Base-by-base conservation (phyloP, 2,797 vertebrate species). In the Dromococcyx pavoninus region DNA sequence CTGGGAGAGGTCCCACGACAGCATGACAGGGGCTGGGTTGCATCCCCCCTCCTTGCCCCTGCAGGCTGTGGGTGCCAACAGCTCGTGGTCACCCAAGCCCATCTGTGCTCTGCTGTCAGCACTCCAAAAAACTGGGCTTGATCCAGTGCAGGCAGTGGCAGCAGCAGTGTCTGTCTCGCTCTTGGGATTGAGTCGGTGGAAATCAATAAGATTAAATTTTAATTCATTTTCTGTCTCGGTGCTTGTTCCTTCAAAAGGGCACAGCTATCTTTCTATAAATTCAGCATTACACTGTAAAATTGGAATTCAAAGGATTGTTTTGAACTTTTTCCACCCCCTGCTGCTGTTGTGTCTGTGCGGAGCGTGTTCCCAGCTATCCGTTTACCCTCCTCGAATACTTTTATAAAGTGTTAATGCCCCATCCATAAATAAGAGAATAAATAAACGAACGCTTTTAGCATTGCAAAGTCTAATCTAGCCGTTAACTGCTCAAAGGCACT, bases 131-230 rank as follows among this genome's bases (percentile, higher is more conserved):
- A 80, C 44, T 3, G 60, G 4, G 10, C 53, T 91, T 95, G 95
- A 95, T 94, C 96, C 75, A 15, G 62, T 5, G 58, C 88, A 81
- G 95, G 78, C 89, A 4, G 86, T 9, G 78, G 89, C 65, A 41
- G 91, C 94, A 65, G 92, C 70, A 4, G 66, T 4, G 41, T 24
- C 94, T 79, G 62, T 53, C 91, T 85, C 9, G 48, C 94, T 92
- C 92, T 72, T 77, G 94, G 94, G 96, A 90, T 85, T 33, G 93
- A 95, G 93, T 81, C 93, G 94, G 93, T 86, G 80, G 94, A 94
- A 97, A 97, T 97, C 96, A 96, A 96, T 97, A 95, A 83, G 93
- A 94, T 97, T 90, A 97, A 97, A 97, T 94, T 97, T 97, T 96
- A 97, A 97, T 97, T 96, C 80, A 32, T 89, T 96, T 87, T 96